Evolutionary conservation across 1,140 invertebrate genomes (phyloP), one percentile per base, ranked within the genome.

Genomic region (Rhopalosiphum padi): DNA sequence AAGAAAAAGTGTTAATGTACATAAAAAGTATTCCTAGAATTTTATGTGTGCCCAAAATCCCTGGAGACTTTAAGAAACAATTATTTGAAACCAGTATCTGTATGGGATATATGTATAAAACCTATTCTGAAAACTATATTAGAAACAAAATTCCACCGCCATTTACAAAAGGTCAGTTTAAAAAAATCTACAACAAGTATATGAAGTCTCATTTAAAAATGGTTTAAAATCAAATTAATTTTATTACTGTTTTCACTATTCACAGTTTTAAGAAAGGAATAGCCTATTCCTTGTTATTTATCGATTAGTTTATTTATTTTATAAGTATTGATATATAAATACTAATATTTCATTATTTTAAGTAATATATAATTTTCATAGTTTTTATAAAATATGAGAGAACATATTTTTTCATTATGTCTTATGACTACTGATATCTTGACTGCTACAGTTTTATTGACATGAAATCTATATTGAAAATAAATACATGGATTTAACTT

Each of bases 121-220:
- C 23, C 2, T 92, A 92, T 92, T 92, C 90, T 35, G 90, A 92
- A 83, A 83, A 92, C 35, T 92, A 92, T 37, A 46, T 83, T 35
- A n/a, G 1, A 51, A 83, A 92, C 21, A 83, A 51, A 6, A 51
- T 46, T n/a, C 68, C 77, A 9, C 90, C 90, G 0, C 90, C 90
- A 23, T 92, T 18, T 9, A 92, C 68, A 46, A 92, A 51, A 51
- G 46, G 43, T 2, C 90, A 92, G 22, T 92, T 92, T 83, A 51
- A 48, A 55, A 68, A 89, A 93, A 89, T 93, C 41, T 93, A 89
- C 11, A 93, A 87, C 37, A n/a, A 82, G 37, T 77, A 89, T 37
- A 89, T 60, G 85, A 93, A 89, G 41, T 21, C 85, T 35, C n/a
- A 48, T 35, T 88, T 88, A 48, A 88, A 88, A 88, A 25, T 89